These are phyloP conservation scores for Belonocnema kinseyi DNA, from an alignment of 1,140 invertebrate species.

Conservation along the genomic window DNA sequence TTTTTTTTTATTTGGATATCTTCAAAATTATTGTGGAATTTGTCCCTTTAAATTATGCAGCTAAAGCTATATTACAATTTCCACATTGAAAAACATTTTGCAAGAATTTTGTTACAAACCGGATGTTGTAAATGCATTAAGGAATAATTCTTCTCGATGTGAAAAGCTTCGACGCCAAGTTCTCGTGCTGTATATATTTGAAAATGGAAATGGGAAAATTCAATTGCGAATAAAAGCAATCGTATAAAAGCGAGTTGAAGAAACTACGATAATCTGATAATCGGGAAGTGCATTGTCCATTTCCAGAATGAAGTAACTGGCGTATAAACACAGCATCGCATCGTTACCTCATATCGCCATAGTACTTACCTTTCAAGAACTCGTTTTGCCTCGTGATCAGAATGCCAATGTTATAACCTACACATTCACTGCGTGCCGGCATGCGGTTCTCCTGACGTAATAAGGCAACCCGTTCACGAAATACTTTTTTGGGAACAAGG, in stretches of 20 bases:
- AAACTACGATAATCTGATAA: background rate
- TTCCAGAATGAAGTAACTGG: slow-evolving; percentile 17
- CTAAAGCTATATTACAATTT: no score
- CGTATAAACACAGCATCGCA: slow-evolving; percentile 3
- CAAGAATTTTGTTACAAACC: no score
- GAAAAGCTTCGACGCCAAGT: background rate
- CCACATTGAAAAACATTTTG: background rate
- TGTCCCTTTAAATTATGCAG: no score
- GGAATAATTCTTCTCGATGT: background rate
- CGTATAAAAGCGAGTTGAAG: slow-evolving; percentile 4
- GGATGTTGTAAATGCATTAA: background rate
- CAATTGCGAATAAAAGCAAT: slow-evolving; percentile 7
- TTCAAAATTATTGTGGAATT: no score
- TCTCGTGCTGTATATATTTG: no score
- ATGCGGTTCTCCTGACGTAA: slow-evolving; percentile 50
- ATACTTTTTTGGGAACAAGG: slow-evolving; percentile 58
- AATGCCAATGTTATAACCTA: slow-evolving; percentile 42
- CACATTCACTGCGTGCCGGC: slow-evolving; percentile 37
- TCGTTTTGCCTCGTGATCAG: slow-evolving; percentile 56
- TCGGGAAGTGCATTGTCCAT: slow-evolving; percentile 15
- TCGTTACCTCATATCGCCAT: slow-evolving; percentile 39
- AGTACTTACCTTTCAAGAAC: slow-evolving; percentile 51
- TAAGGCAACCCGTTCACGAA: slow-evolving; percentile 47
- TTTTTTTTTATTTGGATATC: no score
- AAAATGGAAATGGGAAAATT: background rate